phyloP scores from a whole-genome alignment of 2,797 vertebrate species.

The Oryzias sinensis region DNA sequence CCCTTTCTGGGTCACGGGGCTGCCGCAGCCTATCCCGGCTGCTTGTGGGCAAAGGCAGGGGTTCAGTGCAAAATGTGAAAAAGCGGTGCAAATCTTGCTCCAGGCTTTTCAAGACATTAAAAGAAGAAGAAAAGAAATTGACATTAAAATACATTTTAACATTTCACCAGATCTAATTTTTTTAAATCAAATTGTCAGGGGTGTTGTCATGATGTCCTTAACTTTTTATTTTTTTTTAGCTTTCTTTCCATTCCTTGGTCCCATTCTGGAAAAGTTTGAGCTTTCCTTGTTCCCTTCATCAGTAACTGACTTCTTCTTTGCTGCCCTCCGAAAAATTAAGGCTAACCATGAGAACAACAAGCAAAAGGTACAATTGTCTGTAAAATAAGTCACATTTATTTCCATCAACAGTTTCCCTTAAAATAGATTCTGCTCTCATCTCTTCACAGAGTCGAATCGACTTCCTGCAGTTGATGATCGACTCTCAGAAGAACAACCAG shows the following conservation, averaged over 20 bases:
- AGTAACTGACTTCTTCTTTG: constrained; percentile 70
- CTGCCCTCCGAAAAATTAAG: constrained; percentile 73
- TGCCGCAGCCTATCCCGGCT: too few relatives aligned
- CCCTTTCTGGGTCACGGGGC: too few relatives aligned
- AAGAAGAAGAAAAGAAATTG: too few relatives aligned
- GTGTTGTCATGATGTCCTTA: too few relatives aligned
- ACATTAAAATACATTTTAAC: too few relatives aligned
- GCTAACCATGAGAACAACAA: constrained; percentile 40
- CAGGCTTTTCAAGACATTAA: too few relatives aligned
- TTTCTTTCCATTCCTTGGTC: constrained; percentile 70
- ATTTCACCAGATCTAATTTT: too few relatives aligned
- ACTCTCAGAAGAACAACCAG: constrained; percentile 69
- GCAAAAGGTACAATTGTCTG: constrained; percentile 37
- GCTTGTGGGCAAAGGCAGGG: too few relatives aligned
- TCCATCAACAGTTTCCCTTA: too few relatives aligned
- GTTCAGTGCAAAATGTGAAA: too few relatives aligned
- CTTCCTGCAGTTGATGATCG: constrained; percentile 85
- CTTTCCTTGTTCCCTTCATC: constrained; percentile 64
- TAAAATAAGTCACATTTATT: not conserved
- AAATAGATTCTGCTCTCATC: not conserved
- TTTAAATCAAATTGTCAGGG: too few relatives aligned
- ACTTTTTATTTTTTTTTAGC: constrained; percentile 47
- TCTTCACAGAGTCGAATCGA: constrained; percentile 70
- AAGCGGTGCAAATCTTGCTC: too few relatives aligned
- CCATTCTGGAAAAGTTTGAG: constrained; percentile 73